Conservation (phyloP, 2,888 invertebrate genomes). For the Ophion costatus region DNA sequence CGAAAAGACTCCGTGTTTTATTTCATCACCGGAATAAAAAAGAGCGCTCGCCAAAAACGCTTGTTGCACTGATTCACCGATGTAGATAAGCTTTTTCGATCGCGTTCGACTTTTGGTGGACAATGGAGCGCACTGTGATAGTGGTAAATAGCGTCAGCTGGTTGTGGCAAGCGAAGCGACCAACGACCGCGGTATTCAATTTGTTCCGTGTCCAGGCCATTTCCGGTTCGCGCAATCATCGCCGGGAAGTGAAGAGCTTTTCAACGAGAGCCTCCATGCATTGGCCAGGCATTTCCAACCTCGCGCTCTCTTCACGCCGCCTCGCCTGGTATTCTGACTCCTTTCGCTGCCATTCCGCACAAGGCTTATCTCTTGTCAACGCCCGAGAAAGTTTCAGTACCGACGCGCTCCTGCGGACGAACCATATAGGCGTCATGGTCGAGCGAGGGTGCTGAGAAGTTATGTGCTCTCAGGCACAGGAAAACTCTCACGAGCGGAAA, state of each 20-base stretch:
- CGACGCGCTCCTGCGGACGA: neutral
- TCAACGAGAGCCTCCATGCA: slow-evolving; percentile 6
- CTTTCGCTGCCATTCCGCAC: slow-evolving; percentile 37
- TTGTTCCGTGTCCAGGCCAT: slow-evolving; percentile 69
- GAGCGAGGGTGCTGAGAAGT: neutral
- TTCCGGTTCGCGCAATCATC: slow-evolving; percentile 67
- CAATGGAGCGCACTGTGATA: slow-evolving; percentile 9
- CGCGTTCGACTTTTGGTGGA: slow-evolving; percentile 25
- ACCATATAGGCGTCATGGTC: neutral
- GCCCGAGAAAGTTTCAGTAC: slow-evolving; percentile 36
- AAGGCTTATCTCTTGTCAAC: slow-evolving; percentile 55
- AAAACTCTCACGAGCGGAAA: slow-evolving; percentile 21
- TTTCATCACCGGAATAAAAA: neutral
- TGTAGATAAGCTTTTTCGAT: slow-evolving; percentile 26
- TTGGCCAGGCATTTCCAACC: neutral
- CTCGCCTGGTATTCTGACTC: neutral
- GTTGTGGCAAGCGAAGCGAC: slow-evolving; percentile 51
- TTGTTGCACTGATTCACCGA: neutral
- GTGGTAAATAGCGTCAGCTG: slow-evolving; percentile 59
- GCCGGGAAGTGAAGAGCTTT: slow-evolving; percentile 43
- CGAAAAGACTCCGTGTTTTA: neutral
- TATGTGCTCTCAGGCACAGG: slow-evolving; percentile 40
- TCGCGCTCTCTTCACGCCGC: neutral
- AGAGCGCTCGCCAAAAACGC: neutral
- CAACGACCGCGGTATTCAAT: slow-evolving; percentile 74